Evolutionary conservation across 2,797 vertebrate genomes (phyloP).

Genomic region (Protonibea diacanthus): DNA sequence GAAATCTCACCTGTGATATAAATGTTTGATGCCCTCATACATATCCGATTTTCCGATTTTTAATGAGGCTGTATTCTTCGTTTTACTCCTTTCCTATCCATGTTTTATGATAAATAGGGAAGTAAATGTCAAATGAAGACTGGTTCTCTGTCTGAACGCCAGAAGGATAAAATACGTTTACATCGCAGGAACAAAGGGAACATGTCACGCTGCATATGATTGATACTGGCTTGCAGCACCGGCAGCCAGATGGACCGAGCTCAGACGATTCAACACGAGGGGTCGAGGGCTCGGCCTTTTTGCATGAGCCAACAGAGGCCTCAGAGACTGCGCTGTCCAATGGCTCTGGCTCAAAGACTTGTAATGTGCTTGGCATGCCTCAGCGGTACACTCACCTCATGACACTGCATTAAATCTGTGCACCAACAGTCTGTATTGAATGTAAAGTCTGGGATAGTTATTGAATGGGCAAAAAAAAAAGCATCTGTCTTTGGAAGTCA

Average conservation of each 20-base stretch:
- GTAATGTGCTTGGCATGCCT: conserved; percentile 53
- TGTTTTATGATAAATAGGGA: conserved; percentile 43
- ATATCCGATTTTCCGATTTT: not conserved
- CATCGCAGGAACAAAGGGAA: conserved; percentile 73
- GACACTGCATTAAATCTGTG: conserved; percentile 11
- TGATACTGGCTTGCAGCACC: conserved; percentile 63
- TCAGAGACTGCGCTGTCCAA: conserved; percentile 39
- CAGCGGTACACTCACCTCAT: conserved; percentile 25
- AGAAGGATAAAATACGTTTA: conserved; percentile 77
- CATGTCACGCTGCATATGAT: conserved; percentile 67
- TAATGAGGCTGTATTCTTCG: not conserved
- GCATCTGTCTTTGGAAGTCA: not conserved
- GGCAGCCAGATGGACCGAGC: conserved; percentile 58
- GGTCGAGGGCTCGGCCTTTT: conserved; percentile 56
- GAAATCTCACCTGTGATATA: not conserved
- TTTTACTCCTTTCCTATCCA: conserved; percentile 27
- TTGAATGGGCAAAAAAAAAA: not conserved
- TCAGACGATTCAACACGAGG: conserved; percentile 33
- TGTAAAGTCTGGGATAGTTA: not conserved
- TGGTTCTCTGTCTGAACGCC: conserved; percentile 37
- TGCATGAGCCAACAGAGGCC: conserved; percentile 33
- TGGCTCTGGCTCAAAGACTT: conserved; percentile 46
- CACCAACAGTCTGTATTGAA: not conserved
- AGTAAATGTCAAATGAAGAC: conserved; percentile 64
- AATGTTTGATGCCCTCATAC: not conserved